Evolutionary conservation across 2,113 vertebrate species (phyloP).

Genomic region (Apteryx owenii): DNA sequence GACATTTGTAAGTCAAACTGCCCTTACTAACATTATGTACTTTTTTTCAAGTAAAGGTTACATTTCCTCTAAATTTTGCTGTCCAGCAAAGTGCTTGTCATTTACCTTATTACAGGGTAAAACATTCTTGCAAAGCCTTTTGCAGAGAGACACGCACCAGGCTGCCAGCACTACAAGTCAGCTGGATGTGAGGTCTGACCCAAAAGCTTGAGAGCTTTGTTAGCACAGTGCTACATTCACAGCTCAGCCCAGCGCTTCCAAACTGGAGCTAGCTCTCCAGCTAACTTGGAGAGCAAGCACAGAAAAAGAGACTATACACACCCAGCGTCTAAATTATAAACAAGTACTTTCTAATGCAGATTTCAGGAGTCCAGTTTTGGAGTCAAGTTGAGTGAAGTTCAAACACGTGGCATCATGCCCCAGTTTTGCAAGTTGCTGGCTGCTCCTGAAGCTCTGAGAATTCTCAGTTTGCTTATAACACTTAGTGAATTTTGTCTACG

Average conservation of each 20-base stretch:
- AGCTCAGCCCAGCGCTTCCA: background rate
- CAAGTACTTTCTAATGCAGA: background rate
- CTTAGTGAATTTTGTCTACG: background rate
- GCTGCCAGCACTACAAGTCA: background rate
- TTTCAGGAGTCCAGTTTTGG: background rate
- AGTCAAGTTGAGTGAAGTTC: background rate
- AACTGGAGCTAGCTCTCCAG: background rate
- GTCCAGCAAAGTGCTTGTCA: background rate
- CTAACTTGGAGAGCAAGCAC: background rate
- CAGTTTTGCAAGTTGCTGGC: background rate
- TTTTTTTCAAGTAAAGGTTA: background rate
- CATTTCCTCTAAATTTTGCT: background rate
- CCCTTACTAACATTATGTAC: background rate
- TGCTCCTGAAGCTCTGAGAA: background rate
- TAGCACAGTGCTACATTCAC: background rate
- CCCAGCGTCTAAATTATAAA: background rate
- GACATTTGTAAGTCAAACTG: background rate
- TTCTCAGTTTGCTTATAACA: background rate
- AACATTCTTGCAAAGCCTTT: background rate
- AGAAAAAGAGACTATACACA: background rate
- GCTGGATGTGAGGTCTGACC: background rate
- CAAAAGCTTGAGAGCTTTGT: background rate
- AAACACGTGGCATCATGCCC: background rate
- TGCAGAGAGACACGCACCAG: background rate
- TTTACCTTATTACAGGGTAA: background rate